phyloP scores from a whole-genome alignment of 1,140 invertebrate genomes.

The Trachelipus rathkii region DNA sequence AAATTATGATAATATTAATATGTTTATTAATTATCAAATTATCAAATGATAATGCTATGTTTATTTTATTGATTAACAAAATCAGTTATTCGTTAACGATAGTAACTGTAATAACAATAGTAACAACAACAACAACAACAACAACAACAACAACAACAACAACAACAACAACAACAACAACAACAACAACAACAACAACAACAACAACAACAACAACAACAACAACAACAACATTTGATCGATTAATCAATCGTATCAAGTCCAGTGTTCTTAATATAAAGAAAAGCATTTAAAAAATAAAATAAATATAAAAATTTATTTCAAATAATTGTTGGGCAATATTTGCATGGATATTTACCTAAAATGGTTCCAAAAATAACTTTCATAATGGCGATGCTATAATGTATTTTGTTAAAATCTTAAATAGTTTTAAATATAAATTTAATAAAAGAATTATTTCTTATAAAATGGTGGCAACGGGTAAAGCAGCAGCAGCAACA shows the following conservation, averaged over 20 bases:
- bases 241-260: background rate
- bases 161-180: background rate
- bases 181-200: background rate
- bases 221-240: background rate
- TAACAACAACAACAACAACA: background rate
- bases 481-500: background rate
- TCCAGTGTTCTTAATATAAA: background rate
- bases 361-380: too few species aligned
- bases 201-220: background rate
- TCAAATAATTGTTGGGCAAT: too few species aligned
- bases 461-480: too few species aligned
- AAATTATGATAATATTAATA: too few species aligned
- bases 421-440: too few species aligned
- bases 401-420: too few species aligned
- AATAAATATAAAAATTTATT: too few species aligned
- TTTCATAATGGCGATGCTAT: too few species aligned
- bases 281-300: background rate
- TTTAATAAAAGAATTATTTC: too few species aligned
- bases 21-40: too few species aligned
- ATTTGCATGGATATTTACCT: too few species aligned
- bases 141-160: background rate
- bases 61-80: background rate
- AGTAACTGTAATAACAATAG: constrained; percentile 6
- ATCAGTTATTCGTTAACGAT: background rate
- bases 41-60: too few species aligned